Base-by-base conservation (phyloP, 2,888 invertebrate genomes). In the Morpho achilles region DNA sequence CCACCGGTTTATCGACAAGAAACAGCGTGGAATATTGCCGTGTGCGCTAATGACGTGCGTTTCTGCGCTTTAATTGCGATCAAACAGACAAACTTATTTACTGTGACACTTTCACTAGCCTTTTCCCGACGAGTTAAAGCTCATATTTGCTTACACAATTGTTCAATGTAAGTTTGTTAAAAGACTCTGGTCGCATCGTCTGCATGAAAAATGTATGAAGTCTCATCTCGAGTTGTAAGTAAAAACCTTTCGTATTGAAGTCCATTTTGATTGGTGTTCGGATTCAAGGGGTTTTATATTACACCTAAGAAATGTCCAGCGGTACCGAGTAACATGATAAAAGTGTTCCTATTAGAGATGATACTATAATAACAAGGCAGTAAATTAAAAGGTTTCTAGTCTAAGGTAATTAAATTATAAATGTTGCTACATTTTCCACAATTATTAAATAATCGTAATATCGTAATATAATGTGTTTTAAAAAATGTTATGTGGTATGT, bases 21-120 rank as follows among this genome's bases (percentile, higher is more conserved):
- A 87, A 72, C 77, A 86, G 77, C 89, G 89, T 88, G 88, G 89
- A 89, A 87, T 89, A 89, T 89, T 87, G 84, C 82, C 87, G 80
- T 80, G 79, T 77, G 77, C 83, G 76, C 87, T 89, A 89, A 89
- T 89, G 89, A 88, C 72, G 81, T 78, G 83, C 80, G 82, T 84
- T 86, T 82, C 84, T 84, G 81, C 81, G 82, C 82, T 88, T 88
- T 89, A 89, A 89, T 89, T 89, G 89, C 86, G 76, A 79, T 79
- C 82, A 79, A 79, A 81, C 80, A 75, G 69, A 79, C 72, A 75
- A 75, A 79, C 83, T 72, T 69, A 73, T 67, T 63, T 73, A 74
- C n/a, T 16, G 40, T 8, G 48, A 62, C 68, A 62, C 16, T 5
- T 4, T n/a, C 6, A 53, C 54, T 16, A 51, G 56, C 70, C 57